Evolutionary conservation across 1,140 invertebrate genomes (phyloP).

Genomic region (Philaenus spumarius): DNA sequence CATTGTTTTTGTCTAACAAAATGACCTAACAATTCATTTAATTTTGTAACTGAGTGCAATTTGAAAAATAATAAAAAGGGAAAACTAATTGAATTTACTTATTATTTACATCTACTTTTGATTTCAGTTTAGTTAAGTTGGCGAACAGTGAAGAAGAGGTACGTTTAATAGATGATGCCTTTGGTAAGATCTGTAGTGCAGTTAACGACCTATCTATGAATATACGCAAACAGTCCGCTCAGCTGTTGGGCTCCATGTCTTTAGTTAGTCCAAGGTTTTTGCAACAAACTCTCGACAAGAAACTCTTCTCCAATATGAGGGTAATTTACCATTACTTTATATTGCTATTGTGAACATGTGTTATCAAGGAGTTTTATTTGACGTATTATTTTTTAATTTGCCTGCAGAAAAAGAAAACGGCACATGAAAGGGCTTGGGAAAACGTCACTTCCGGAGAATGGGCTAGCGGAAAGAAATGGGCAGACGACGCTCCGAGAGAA

Average conservation of each 20-base stretch:
- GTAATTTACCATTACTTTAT: too few relatives aligned
- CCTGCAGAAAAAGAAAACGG: conserved; percentile 54
- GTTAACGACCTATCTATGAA: conserved; percentile 88
- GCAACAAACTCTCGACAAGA: conserved; percentile 93
- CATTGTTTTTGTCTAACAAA: too few relatives aligned
- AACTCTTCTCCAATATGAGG: conserved; percentile 95
- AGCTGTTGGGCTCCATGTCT: conserved; percentile 77
- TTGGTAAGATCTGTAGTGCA: conserved; percentile 89
- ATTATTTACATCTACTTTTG: conserved; percentile 28
- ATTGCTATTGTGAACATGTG: too few relatives aligned
- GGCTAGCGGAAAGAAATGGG: conserved; percentile 87
- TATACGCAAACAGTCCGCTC: conserved; percentile 72
- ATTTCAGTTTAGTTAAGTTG: conserved; percentile 53
- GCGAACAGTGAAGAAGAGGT: conserved; percentile 66
- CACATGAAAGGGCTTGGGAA: conserved; percentile 76
- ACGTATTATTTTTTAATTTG: too few relatives aligned
- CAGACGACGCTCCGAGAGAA: conserved; percentile 79
- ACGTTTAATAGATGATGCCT: conserved; percentile 91
- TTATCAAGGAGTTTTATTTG: too few relatives aligned
- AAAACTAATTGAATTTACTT: conserved; percentile 30
- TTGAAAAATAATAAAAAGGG: not conserved
- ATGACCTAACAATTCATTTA: too few relatives aligned
- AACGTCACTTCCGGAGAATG: conserved; percentile 76
- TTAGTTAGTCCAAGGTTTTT: conserved; percentile 84
- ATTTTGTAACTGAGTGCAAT: too few relatives aligned